Percentiles rank a stretch among this genome's conserved stretches.
These are phyloP conservation scores for Caloenas nicobarica DNA, from an alignment of 2,113 vertebrate species.

Conservation along the genomic window DNA sequence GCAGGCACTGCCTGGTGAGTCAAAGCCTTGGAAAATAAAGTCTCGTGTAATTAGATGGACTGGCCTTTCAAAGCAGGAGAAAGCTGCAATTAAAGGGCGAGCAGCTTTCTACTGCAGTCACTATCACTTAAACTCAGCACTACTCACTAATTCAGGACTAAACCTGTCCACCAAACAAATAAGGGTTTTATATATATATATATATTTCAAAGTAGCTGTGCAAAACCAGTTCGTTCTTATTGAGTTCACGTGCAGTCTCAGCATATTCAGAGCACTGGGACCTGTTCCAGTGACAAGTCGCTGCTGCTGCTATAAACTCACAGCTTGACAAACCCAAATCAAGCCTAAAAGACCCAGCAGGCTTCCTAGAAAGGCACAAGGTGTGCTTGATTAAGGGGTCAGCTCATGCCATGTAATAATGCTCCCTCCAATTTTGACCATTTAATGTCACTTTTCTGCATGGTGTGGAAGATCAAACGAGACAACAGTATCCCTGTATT, in stretches of 20 bases:
- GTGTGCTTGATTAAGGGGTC: not conserved
- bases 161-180: not conserved
- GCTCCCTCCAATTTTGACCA: not conserved
- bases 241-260: not conserved
- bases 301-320: not conserved
- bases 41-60: not conserved
- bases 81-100: not conserved
- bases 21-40: not conserved
- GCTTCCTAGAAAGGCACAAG: not conserved
- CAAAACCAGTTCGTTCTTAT: not conserved
- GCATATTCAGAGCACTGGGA: not conserved
- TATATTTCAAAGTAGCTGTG: not conserved
- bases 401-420: not conserved
- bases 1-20: not conserved
- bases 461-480: not conserved
- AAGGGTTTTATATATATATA: not conserved
- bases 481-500: not conserved
- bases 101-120: not conserved
- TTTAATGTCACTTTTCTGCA: not conserved
- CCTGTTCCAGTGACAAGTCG: not conserved
- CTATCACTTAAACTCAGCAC: not conserved
- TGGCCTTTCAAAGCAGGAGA: not conserved
- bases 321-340: not conserved
- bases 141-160: not conserved
- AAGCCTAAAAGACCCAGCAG: not conserved